Evolutionary conservation across 2,797 vertebrate species (phyloP).

Genomic region (Glossophaga mutica): DNA sequence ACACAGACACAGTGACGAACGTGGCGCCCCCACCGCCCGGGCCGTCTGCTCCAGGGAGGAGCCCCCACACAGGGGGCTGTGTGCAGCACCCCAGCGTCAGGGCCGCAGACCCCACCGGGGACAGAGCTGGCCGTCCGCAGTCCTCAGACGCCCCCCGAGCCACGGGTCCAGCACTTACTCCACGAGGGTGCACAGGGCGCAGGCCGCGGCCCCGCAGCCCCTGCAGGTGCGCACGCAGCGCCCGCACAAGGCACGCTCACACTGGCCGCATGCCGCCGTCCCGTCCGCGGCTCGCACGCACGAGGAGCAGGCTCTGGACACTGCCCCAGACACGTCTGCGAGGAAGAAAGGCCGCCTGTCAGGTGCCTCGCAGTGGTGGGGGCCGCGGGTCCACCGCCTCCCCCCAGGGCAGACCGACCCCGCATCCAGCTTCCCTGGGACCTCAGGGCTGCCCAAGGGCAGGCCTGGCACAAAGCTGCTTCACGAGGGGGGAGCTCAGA

Average conservation of each 20-base stretch:
- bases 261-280: constrained; percentile 77
- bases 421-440: rapidly evolving
- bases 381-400: rapidly evolving
- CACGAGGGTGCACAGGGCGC: constrained; percentile 76
- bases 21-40: rapidly evolving
- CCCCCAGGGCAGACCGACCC: neutral
- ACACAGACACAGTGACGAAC: rapidly evolving
- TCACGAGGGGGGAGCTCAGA: rapidly evolving
- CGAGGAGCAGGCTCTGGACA: constrained; percentile 77
- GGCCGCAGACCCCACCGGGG: too few species aligned
- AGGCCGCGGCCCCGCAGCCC: constrained; percentile 73
- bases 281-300: constrained; percentile 77
- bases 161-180: constrained; percentile 79
- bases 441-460: rapidly evolving
- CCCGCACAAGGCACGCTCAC: constrained; percentile 79
- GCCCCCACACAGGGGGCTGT: neutral
- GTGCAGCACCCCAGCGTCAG: neutral
- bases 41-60: neutral
- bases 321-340: constrained; percentile 50
- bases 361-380: neutral
- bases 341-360: neutral
- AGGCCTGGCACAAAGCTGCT: rapidly evolving
- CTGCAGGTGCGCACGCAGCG: constrained; percentile 80
- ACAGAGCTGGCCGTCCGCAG: rapidly evolving
- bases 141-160: neutral